Base-by-base conservation (phyloP, 2,797 vertebrate species). In the Scolopax rusticola region DNA sequence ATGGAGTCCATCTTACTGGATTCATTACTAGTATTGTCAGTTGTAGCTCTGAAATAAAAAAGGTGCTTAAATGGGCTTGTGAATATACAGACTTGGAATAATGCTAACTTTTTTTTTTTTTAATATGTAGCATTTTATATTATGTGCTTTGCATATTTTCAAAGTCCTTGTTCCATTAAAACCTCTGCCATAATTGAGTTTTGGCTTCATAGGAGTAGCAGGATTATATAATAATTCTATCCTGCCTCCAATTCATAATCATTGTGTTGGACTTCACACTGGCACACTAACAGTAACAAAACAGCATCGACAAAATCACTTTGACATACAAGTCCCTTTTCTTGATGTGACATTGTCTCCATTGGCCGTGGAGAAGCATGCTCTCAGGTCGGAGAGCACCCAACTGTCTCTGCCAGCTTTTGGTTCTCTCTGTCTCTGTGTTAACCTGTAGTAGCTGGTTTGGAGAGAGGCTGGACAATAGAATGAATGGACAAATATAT, bases 311-410 rank as follows among this genome's bases (percentile, higher is more conserved):
- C 56, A 84, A 82, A 64, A 10, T 5, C 14, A 3, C 43, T 59
- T 8, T 3, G 59, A 21, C 0, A 0, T 33, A 1, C 6, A 38
- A 57, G 5, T 67, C 24, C 23, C 11, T 4, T 30, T 47, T 53
- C 21, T 67, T 69, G 57, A 1, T 11, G 18, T 0, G 8, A 5
- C 32, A 4, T 15, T 91, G 36, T 48, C 76, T 51, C 84, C 1
- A 0, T 4, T 8, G 32, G 41, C 38, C 16, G 1, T 1, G 2
- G 47, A 51, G 38, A 43, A 51, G 63, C 20, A 8, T 20, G 19
- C 15, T 77, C 47, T 8, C 23, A 56, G n/a, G 36, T 32, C 0
- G 2, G 87, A 25, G 23, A 50, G 30, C 27, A 1, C 36, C 30
- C 0, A 0, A 0, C n/a, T n/a, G 10, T 47, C 43, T 32, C 53